These are phyloP conservation scores for Pterostichus niger DNA, from an alignment of 2,888 invertebrate species.

Conservation along the genomic window DNA sequence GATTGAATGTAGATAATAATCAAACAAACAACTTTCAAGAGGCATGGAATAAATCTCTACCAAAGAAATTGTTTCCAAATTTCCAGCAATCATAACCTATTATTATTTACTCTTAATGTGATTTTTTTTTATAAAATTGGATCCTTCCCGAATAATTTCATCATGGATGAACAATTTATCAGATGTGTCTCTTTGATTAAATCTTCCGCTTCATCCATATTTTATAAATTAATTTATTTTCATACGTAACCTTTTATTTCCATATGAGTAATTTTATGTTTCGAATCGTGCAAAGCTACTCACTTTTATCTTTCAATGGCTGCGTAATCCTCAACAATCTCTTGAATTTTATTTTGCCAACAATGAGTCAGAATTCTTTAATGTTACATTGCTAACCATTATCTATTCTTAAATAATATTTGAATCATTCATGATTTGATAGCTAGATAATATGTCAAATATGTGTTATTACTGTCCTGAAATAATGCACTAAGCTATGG, in stretches of 20 bases:
- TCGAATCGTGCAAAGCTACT: neutral
- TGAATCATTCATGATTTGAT: no score
- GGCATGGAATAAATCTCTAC: no score
- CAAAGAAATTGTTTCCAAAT: no score
- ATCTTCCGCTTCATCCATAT: constrained; percentile 39
- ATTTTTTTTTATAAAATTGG: neutral
- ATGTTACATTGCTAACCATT: neutral
- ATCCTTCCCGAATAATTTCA: neutral
- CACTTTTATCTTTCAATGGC: constrained; percentile 4
- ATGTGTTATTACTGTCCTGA: no score
- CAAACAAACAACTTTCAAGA: no score
- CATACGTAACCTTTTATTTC: constrained; percentile 14
- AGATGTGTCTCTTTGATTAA: constrained; percentile 18
- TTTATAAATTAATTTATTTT: constrained; percentile 28
- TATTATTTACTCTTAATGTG: no score
- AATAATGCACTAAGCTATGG: no score
- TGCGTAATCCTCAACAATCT: neutral
- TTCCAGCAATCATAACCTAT: no score
- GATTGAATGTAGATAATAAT: no score
- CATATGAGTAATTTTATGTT: constrained; percentile 9
- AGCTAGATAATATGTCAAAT: no score
- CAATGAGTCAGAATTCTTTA: neutral
- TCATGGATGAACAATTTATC: constrained; percentile 1
- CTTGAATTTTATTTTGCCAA: neutral
- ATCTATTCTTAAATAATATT: no score